Base-by-base conservation (phyloP, 2,113 vertebrate genomes). In the Nematolebias whitei region DNA sequence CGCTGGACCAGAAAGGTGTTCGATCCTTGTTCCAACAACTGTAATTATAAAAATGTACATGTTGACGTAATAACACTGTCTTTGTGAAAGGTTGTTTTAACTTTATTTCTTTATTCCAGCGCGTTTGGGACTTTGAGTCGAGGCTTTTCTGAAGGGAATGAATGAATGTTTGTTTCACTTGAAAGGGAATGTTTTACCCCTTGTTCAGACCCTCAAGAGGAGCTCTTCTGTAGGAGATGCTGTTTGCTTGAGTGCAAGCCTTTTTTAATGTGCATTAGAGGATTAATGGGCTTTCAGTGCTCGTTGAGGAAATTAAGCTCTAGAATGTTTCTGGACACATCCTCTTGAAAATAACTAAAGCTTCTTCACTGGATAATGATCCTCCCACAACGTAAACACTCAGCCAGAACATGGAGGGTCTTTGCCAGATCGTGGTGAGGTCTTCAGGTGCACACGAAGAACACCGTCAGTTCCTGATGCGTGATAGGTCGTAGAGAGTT, bases 31-130 rank as follows among this genome's bases (percentile, higher is more conserved):
- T 79, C 63, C 62, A 63, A 47, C 64, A 60, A 68, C n/a, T 90
- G 79, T 92, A 89, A 85, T 90, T 90, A 91, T 78, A 51, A 84
- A 71, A 62, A 80, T 79, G 79, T 89, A 83, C 63, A 88, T 85
- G 81, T 90, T 54, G 58, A 72, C 58, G 59, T 79, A 60, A 24
- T 51, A 50, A 62, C 50, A 64, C 18, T 45, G 63, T 78, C 52
- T 32, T 58, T 15, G 48, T 57, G 52, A 68, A 74, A 47, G 40
- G 22, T 3, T 72, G 69, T 22, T 68, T 74, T 48, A 58, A 29
- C 56, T 52, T 73, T 9, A 43, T 59, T 68, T 29, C 43, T 47
- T 47, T 56, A 29, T 48, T 29, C 53, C 35, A 8, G 47, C 48
- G 45, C 2, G 56, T 32, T 26, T 19, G 15, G 57, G 4, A 26